Base-by-base conservation (phyloP, 2,888 invertebrate genomes). In the Lepidochitona cinerea region DNA sequence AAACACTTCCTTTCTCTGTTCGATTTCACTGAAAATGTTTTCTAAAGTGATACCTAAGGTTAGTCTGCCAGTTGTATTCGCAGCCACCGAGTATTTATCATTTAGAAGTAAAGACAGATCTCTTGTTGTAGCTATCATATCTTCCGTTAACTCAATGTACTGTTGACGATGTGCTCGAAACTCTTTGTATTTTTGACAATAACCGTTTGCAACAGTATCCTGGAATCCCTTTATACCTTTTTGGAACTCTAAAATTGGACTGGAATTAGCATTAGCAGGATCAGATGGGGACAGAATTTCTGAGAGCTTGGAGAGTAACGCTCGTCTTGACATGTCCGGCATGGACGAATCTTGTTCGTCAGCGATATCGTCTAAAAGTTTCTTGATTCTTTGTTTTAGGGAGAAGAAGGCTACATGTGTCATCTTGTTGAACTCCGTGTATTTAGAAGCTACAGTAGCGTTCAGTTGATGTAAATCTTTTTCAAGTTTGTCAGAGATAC, bases 321-420 rank as follows among this genome's bases (percentile, higher is more conserved):
- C 66, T 35, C 66, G 35, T 14, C 32, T 35, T 3, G 66, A 18
- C 9, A 66, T 37, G 37, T 66, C 66, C 14, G 59, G 59, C 2
- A 59, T 26, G 18, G 49, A 49, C 2, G 49, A 49, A 14, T 59
- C 41, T 41, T 41, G 18, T 35, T 66, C 66, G 35, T 35, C 32
- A 12, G 14, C 37, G 14, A 66, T 66, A 1, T 35, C 35, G 35
- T 35, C 66, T 29, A 66, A n/a, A 66, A 66, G 66, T 14, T n/a
- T 66, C 9, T 18, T 36, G 3, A 66, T 66, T 26, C 66, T 66
- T 3, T 37, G 14, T 6, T 23, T n/a, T 14, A 66, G 9, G 14
- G 37, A 35, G 5, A 66, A 66, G 26, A 66, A 66, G 1, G 66
- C 66, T 37, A 66, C 37, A 26, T 66, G 66, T 35, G 66, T 66